Evolutionary conservation across 2,113 vertebrate species (phyloP), one percentile per base, ranked within the genome.

Genomic region (Balaeniceps rex): DNA sequence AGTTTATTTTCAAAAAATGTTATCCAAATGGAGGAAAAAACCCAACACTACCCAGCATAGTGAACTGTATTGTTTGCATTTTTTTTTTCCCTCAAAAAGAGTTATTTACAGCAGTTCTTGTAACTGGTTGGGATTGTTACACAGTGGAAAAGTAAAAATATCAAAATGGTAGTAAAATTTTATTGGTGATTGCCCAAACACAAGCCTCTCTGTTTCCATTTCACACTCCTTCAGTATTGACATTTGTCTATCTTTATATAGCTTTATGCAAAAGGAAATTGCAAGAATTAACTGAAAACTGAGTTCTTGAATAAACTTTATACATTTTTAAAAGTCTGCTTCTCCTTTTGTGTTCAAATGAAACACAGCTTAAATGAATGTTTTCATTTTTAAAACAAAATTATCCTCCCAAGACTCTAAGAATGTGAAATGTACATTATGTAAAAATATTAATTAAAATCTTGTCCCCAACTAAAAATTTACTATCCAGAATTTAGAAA

Each of bases 291-390:
- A 82, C 86, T 85, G 91, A 93, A 95, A 93, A 96, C 29, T 52
- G 61, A 88, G 49, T 66, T 93, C 36, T 86, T 97, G 60, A 97
- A 97, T 97, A 97, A 97, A 97, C 89, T 97, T 95, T 97, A 85
- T 93, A 97, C 49, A 23, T 95, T 95, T 96, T 85, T 68, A 95
- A 95, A 87, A 93, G 47, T 40, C 49, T 87, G 80, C 54, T 94
- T 86, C 77, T 95, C 63, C 49, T 95, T 91, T 88, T 76, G 47
- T 95, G 83, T 77, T 94, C 58, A 85, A 61, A 57, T 51, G 54
- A 94, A 95, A 51, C 75, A 94, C 34, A 88, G 11, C 23, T 83
- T 80, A 74, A 92, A 69, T 72, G 0, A 75, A 76, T 54, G 25
- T 58, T 80, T 71, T 57, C 3, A 38, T 77, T 95, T 84, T 78